Conservation (phyloP, 2,888 invertebrate species). For the Brachycybe producta region DNA sequence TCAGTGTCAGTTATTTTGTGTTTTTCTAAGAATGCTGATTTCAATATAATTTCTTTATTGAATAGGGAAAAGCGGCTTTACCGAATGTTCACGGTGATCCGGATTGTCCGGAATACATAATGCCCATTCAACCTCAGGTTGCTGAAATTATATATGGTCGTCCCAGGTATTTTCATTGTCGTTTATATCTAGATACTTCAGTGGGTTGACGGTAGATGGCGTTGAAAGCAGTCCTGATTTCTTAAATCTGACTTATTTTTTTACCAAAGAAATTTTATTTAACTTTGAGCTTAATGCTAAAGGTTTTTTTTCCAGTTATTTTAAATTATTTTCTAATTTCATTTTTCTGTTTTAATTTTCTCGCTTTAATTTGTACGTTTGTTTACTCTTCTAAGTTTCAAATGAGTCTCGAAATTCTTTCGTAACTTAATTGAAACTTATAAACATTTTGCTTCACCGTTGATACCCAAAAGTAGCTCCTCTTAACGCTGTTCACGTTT, state of each 20-base stretch:
- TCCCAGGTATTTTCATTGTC: too few relatives aligned
- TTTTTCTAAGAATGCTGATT: not conserved
- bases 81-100: conserved; percentile 63
- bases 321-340: not conserved
- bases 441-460: too few relatives aligned
- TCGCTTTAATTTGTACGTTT: too few relatives aligned
- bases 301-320: conserved; percentile 1
- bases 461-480: too few relatives aligned
- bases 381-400: too few relatives aligned
- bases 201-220: conserved; percentile 24
- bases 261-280: not conserved
- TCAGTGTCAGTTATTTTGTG: conserved; percentile 22
- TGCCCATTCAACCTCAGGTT: conserved; percentile 58
- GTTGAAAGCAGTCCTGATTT: not conserved
- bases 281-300: too few relatives aligned
- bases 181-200: too few relatives aligned
- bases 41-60: conserved; percentile 19
- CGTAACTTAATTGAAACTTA: too few relatives aligned
- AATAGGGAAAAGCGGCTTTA: conserved; percentile 46
- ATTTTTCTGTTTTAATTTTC: conserved; percentile 3
- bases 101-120: conserved; percentile 44
- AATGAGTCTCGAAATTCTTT: too few relatives aligned
- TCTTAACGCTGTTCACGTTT: too few relatives aligned
- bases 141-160: conserved; percentile 69
- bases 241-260: too few relatives aligned